Evolutionary conservation across 2,113 vertebrate species (phyloP).

Genomic region (Ceyx cyanopectus): DNA sequence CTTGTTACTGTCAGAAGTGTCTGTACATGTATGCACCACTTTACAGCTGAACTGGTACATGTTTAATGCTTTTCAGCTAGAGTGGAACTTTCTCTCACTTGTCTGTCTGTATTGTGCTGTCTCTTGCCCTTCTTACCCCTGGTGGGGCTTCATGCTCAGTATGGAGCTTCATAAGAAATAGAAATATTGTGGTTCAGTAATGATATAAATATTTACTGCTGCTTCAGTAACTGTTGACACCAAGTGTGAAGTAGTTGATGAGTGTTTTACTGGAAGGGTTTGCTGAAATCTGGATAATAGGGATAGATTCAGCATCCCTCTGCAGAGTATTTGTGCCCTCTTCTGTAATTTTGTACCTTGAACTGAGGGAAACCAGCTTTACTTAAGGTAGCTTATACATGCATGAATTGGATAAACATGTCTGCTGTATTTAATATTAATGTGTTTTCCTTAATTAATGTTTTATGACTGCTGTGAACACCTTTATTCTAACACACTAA

Average conservation of each 20-base stretch:
- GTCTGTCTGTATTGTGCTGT: not conserved
- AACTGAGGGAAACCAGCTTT: not conserved
- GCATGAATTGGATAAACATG: slow-evolving; percentile 41
- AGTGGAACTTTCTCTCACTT: not conserved
- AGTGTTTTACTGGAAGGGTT: not conserved
- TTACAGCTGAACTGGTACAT: slow-evolving; percentile 8
- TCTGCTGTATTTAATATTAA: slow-evolving; percentile 62
- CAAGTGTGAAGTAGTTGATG: not conserved
- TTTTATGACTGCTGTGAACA: slow-evolving; percentile 64
- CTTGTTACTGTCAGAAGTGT: not conserved
- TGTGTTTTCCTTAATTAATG: slow-evolving; percentile 66
- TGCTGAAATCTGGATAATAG: not conserved
- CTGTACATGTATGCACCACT: not conserved
- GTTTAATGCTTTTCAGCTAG: not conserved
- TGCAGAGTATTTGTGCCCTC: not conserved
- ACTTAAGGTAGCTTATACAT: slow-evolving; percentile 14
- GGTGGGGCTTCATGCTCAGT: not conserved
- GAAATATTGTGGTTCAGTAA: not conserved
- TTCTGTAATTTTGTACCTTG: not conserved
- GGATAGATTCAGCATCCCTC: not conserved
- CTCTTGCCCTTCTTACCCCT: not conserved
- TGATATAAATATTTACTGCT: not conserved
- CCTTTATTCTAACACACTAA: slow-evolving; percentile 83
- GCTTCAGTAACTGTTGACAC: not conserved
- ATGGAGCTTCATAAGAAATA: not conserved